Evolutionary conservation across 2,113 vertebrate genomes (phyloP).

Genomic region (Cathartes aura): DNA sequence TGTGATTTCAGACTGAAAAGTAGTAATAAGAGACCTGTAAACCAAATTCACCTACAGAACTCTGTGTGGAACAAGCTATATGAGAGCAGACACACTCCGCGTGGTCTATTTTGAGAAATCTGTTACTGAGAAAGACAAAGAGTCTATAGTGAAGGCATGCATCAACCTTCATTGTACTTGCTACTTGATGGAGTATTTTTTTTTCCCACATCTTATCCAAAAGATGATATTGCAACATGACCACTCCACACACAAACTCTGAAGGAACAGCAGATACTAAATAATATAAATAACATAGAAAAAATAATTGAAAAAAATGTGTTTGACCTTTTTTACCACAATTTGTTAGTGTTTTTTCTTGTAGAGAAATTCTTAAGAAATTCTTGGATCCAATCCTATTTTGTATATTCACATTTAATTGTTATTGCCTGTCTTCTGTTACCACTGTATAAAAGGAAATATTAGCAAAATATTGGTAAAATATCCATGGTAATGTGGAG

Average conservation of each 20-base stretch:
- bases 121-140: not conserved
- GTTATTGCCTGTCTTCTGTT: not conserved
- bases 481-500: not conserved
- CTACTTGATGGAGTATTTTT: not conserved
- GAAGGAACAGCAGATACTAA: not conserved
- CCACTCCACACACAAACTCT: not conserved
- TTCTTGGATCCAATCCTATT: not conserved
- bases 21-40: not conserved
- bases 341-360: not conserved
- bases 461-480: not conserved
- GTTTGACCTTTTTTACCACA: not conserved
- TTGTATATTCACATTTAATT: not conserved
- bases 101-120: not conserved
- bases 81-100: not conserved
- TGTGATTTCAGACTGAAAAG: not conserved
- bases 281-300: not conserved
- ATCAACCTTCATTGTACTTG: not conserved
- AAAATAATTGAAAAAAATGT: not conserved
- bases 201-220: not conserved
- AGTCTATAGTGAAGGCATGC: not conserved
- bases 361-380: not conserved
- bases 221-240: not conserved
- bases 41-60: not conserved
- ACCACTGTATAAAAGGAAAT: not conserved
- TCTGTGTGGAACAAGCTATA: not conserved